Evolutionary conservation across 2,888 invertebrate species (phyloP).

Genomic region (Hydrotaea cyrtoneurina): DNA sequence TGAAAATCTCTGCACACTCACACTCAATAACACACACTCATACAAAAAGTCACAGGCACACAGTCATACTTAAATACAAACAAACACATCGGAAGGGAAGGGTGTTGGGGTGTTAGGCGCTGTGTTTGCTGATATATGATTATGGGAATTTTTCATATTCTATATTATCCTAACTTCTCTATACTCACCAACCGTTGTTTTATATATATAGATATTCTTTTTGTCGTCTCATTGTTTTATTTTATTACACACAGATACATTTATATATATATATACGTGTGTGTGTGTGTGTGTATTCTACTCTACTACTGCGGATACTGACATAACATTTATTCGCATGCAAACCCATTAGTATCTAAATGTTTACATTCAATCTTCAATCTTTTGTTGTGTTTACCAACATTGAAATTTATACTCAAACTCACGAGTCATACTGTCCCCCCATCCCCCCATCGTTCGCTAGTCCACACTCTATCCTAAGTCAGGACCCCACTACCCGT

Average conservation of each 20-base stretch:
- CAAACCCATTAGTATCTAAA: slow-evolving; percentile 46
- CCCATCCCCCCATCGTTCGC: neutral
- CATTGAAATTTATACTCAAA: slow-evolving; percentile 47
- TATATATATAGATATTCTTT: neutral
- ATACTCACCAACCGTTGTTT: neutral
- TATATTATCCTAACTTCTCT: slow-evolving; percentile 4
- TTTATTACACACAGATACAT: neutral
- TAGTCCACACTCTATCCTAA: neutral
- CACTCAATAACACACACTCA: slow-evolving; percentile 5
- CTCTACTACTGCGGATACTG: neutral
- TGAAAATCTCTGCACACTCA: slow-evolving; percentile 13
- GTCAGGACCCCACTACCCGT: neutral
- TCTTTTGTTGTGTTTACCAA: slow-evolving; percentile 45
- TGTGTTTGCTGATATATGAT: slow-evolving; percentile 8
- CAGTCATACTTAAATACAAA: slow-evolving; percentile 2
- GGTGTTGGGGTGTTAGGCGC: neutral
- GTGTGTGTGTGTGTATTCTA: too few species aligned
- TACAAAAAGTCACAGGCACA: slow-evolving; percentile 12
- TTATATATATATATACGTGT: too few species aligned
- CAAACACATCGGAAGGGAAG: neutral
- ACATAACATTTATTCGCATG: slow-evolving; percentile 29
- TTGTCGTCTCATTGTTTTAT: slow-evolving; percentile 18
- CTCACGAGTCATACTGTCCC: neutral
- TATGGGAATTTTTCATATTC: slow-evolving; percentile 21
- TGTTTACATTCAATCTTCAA: slow-evolving; percentile 52